phyloP scores from a whole-genome alignment of 2,888 invertebrate genomes.

The Acronicta leporina region DNA sequence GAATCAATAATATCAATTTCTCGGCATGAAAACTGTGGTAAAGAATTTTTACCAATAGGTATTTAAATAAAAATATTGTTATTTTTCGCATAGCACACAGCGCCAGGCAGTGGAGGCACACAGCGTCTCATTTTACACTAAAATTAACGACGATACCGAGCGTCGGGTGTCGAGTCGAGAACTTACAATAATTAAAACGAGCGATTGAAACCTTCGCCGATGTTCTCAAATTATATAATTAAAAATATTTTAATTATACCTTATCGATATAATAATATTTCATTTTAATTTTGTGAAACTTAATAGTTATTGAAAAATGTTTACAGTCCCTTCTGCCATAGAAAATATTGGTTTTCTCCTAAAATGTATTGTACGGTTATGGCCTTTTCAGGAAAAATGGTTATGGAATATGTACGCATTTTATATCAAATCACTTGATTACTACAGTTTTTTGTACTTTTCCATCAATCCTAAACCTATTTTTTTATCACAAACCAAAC shows the following conservation, averaged over 20 bases:
- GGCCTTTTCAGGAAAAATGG: too few relatives aligned
- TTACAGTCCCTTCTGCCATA: slow-evolving; percentile 23
- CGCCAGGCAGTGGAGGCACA: slow-evolving; percentile 56
- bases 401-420: too few relatives aligned
- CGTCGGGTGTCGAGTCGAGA: slow-evolving; percentile 70
- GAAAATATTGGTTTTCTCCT: slow-evolving; percentile 25
- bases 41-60: slow-evolving; percentile 24
- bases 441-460: too few relatives aligned
- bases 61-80: slow-evolving; percentile 40
- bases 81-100: slow-evolving; percentile 54
- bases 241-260: slow-evolving; percentile 77
- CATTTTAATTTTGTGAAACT: slow-evolving; percentile 57
- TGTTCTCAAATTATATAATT: slow-evolving; percentile 79
- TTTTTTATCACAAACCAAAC: too few relatives aligned
- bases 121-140: slow-evolving; percentile 69
- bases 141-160: slow-evolving; percentile 75
- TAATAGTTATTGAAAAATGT: slow-evolving; percentile 51
- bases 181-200: slow-evolving; percentile 78
- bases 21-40: slow-evolving; percentile 13
- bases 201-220: slow-evolving; percentile 74
- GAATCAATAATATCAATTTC: slow-evolving; percentile 10
- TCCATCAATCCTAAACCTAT: too few relatives aligned
- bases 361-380: slow-evolving; percentile 12
- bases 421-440: too few relatives aligned
- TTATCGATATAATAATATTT: slow-evolving; percentile 60